Base-by-base conservation (phyloP, 2,113 vertebrate species). In the Phrynocephalus versicolor region DNA sequence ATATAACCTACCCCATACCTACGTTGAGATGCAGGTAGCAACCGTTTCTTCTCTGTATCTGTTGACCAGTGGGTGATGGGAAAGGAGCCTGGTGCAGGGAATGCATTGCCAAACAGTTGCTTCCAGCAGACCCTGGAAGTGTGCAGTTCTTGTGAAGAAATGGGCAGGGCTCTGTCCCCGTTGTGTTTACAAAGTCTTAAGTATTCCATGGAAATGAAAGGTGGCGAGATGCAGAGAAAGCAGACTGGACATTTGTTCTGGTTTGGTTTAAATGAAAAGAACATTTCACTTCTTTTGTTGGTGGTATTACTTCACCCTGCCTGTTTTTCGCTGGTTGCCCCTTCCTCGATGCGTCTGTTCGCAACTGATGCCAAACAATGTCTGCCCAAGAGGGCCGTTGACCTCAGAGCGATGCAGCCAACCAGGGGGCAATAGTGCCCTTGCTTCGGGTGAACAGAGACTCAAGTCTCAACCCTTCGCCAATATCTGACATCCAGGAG, bases 11-110 rank as follows among this genome's bases (percentile, higher is more conserved):
- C 98, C 98, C 60, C 98, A 98, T 86, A 98, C 97, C 10, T 98
- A 98, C 0, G 96, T 98, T 25, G 98, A 98, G 92, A 98, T 98
- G 98, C 98, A 98, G 97, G 97, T 98, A 80, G 93, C 95, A 23
- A 12, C 1, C 37, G 2, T 27, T 21, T 39, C 6, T 19, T 6
- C 8, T 18, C 45, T 21, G n/a, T 62, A 3, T 30, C 2, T 37
- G 12, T n/a, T n/a, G n/a, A n/a, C n/a, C n/a, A n/a, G n/a, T n/a
- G n/a, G n/a, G n/a, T n/a, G n/a, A n/a, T n/a, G n/a, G n/a, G n/a
- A n/a, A n/a, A n/a, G n/a, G n/a, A n/a, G n/a, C n/a, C n/a, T n/a
- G n/a, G n/a, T n/a, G n/a, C n/a, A n/a, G n/a, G 30, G 41, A 30
- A 67, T 57, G 21, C 30, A 18, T 27, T 33, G n/a, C 19, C 73